A percentile compares a stretch with the other conserved stretches of the same genome.
These are phyloP conservation scores for Agrilus mali DNA, from an alignment of 2,888 invertebrate species.

Conservation along the genomic window DNA sequence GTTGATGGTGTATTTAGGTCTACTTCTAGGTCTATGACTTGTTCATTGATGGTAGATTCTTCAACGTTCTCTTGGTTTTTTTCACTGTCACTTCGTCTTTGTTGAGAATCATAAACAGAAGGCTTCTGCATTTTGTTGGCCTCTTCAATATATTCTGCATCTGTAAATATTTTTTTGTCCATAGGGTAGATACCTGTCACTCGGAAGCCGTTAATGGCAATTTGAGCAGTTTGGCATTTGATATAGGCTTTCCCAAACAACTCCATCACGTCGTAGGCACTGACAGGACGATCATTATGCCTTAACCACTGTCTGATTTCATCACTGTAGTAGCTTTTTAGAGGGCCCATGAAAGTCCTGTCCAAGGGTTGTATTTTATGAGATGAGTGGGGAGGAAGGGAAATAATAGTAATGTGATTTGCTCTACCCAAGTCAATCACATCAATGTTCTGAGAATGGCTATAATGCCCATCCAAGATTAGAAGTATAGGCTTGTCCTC, in stretches of 20 bases:
- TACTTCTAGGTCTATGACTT: too few relatives aligned
- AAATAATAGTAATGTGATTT: slow-evolving; percentile 22
- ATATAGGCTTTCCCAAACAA: slow-evolving; percentile 16
- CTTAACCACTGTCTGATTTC: slow-evolving; percentile 16
- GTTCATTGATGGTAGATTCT: too few relatives aligned
- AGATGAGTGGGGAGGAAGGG: slow-evolving; percentile 22
- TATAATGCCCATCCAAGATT: slow-evolving; percentile 19
- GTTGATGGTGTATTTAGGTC: too few relatives aligned
- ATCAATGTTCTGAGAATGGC: slow-evolving; percentile 21
- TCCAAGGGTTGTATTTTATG: slow-evolving; percentile 26
- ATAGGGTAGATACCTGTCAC: slow-evolving; percentile 17
- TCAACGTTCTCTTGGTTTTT: too few relatives aligned
- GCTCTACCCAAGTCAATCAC: slow-evolving; percentile 20
- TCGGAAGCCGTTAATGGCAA: slow-evolving; percentile 1
- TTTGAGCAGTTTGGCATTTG: slow-evolving; percentile 16
- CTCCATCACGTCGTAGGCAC: slow-evolving; percentile 12
- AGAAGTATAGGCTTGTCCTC: slow-evolving; percentile 13
- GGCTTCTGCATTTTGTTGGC: too few relatives aligned
- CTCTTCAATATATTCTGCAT: too few relatives aligned
- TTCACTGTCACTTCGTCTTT: background rate
- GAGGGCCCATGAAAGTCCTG: slow-evolving; percentile 23
- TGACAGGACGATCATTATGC: slow-evolving; percentile 12
- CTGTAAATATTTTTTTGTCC: slow-evolving; percentile 14
- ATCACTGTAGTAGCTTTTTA: slow-evolving; percentile 25
- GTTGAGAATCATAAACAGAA: background rate